A percentile compares a stretch with the other conserved stretches of the same genome.
Evolutionary conservation across 2,797 vertebrate species (phyloP).

Genomic region (Peromyscus melanophrys): DNA sequence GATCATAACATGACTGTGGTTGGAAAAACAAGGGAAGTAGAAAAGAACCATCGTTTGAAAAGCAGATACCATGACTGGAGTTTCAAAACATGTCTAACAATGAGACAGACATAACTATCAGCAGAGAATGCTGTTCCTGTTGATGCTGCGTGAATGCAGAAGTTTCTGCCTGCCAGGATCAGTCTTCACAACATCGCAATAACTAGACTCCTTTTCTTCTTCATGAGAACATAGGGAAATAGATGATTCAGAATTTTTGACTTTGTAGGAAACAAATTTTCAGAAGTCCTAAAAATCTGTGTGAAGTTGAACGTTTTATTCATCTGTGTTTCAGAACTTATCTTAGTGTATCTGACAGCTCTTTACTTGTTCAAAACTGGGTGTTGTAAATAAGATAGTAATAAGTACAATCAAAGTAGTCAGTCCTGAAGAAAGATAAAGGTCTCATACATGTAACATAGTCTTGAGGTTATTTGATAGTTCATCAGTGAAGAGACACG

Average conservation of each 20-base stretch:
- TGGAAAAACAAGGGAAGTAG: not conserved
- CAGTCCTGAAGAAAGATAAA: not conserved
- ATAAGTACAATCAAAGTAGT: not conserved
- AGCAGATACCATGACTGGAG: not conserved
- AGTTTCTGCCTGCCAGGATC: not conserved
- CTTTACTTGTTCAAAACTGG: not conserved
- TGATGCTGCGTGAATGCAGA: not conserved
- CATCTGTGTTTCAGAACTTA: not conserved
- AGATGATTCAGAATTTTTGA: slow-evolving; percentile 18
- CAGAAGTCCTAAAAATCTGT: not conserved
- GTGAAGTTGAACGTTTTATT: not conserved
- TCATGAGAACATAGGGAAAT: not conserved
- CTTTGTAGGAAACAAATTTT: not conserved
- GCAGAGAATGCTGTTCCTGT: not conserved
- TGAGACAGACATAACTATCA: not conserved
- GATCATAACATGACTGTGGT: not conserved
- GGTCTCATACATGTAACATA: not conserved
- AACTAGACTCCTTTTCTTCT: not conserved
- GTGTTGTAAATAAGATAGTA: slow-evolving; percentile 35
- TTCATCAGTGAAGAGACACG: not conserved
- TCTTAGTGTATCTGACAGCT: not conserved
- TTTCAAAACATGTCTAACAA: not conserved
- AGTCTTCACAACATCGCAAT: not conserved
- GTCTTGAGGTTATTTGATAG: not conserved
- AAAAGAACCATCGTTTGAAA: not conserved